These are phyloP conservation scores for Cataglyphis cursor DNA, from an alignment of 2,888 invertebrate species.

Conservation along the genomic window DNA sequence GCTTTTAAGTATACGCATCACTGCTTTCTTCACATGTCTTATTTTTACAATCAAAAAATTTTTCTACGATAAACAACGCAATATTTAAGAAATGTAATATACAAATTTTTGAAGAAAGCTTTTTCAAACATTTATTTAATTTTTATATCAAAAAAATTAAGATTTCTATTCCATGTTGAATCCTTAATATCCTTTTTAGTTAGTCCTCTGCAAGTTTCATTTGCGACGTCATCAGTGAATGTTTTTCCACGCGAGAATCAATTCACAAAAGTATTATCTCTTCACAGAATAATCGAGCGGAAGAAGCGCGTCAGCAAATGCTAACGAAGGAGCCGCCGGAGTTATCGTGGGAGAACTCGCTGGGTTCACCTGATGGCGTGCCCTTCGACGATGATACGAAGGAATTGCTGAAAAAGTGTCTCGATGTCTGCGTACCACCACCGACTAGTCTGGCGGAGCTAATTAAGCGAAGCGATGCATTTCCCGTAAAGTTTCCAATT, in stretches of 20 bases:
- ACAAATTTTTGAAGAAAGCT: background rate
- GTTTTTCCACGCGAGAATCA: background rate
- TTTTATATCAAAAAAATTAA: background rate
- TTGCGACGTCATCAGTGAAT: background rate
- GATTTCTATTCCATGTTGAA: background rate
- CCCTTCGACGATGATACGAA: conserved; percentile 84
- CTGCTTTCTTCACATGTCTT: background rate
- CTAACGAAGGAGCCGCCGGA: conserved; percentile 81
- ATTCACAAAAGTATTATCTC: background rate
- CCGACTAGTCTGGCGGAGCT: conserved; percentile 80
- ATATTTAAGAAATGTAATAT: background rate
- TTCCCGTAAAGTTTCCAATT: conserved; percentile 86
- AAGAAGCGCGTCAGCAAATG: conserved; percentile 68
- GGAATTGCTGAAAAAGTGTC: conserved; percentile 79
- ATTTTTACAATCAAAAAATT: background rate
- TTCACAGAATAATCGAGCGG: conserved; percentile 67
- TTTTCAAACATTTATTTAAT: background rate
- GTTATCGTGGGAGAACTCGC: conserved; percentile 83
- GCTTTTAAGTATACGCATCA: background rate
- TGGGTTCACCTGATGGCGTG: conserved; percentile 83
- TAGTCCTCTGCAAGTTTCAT: background rate
- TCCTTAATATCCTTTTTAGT: background rate
- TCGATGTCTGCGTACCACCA: conserved; percentile 77
- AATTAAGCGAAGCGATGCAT: conserved; percentile 84
- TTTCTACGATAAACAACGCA: background rate